phyloP scores from a whole-genome alignment of 2,888 invertebrate species.

The Chelonus formosanus region DNA sequence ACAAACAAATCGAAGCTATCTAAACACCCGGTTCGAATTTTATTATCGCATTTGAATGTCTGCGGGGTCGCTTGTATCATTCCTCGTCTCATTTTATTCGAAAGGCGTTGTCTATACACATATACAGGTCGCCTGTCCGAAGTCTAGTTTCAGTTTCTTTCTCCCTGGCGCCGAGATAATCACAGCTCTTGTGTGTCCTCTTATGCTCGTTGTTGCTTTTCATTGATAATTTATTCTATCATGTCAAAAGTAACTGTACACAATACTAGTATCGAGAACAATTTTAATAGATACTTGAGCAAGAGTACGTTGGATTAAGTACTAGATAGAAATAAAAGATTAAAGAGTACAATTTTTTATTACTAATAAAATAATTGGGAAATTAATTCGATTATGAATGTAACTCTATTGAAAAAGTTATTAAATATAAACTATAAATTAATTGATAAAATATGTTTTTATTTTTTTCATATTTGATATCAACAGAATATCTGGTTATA shows the following conservation, averaged over 20 bases:
- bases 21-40: slow-evolving; percentile 1
- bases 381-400: too few relatives aligned
- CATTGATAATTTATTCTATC: slow-evolving; percentile 17
- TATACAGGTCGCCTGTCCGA: slow-evolving; percentile 28
- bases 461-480: too few relatives aligned
- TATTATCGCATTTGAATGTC: slow-evolving; percentile 27
- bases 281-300: not conserved
- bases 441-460: too few relatives aligned
- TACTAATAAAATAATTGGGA: too few relatives aligned
- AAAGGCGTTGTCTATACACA: slow-evolving; percentile 5
- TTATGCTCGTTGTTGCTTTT: slow-evolving; percentile 4
- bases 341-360: too few relatives aligned
- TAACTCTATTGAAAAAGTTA: too few relatives aligned
- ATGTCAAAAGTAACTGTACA: slow-evolving; percentile 12
- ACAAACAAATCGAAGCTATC: slow-evolving; percentile 21
- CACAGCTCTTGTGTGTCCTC: slow-evolving; percentile 9
- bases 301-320: too few relatives aligned
- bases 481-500: too few relatives aligned
- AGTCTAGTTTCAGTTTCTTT: slow-evolving; percentile 32
- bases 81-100: slow-evolving; percentile 9
- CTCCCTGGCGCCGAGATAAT: slow-evolving; percentile 32
- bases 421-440: too few relatives aligned
- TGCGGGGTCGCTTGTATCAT: slow-evolving; percentile 30
- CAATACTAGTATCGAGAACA: slow-evolving; percentile 1
- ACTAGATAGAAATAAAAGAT: too few relatives aligned